Evolutionary conservation across 2,113 vertebrate species (phyloP).

Genomic region (Orycteropus afer): DNA sequence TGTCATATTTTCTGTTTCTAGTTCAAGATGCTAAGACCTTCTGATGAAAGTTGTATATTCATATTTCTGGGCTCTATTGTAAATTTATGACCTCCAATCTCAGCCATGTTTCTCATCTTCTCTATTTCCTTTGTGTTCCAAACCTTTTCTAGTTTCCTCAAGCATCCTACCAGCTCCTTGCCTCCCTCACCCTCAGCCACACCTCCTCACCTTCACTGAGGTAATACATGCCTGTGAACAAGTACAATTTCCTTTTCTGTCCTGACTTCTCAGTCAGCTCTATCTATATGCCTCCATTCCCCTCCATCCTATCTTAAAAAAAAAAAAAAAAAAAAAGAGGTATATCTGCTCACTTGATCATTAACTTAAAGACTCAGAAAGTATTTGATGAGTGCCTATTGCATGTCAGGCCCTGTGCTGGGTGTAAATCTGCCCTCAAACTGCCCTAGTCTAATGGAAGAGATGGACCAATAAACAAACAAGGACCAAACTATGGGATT

Average conservation of each 20-base stretch:
- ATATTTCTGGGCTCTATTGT: conserved; percentile 20
- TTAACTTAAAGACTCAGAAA: neutral
- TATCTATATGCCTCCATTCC: neutral
- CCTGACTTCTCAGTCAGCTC: neutral
- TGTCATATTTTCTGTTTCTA: neutral
- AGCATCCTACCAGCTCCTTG: neutral
- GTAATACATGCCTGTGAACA: neutral
- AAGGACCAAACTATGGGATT: neutral
- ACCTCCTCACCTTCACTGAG: neutral
- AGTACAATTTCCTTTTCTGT: neutral
- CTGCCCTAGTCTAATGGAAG: neutral
- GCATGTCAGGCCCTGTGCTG: neutral
- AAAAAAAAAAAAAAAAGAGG: neutral
- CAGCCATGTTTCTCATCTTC: neutral
- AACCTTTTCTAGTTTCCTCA: conserved; percentile 25
- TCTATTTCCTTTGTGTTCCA: conserved; percentile 29
- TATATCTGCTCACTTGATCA: neutral
- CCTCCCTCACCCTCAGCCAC: neutral
- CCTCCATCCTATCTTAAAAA: neutral
- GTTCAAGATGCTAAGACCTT: neutral
- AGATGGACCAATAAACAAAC: neutral
- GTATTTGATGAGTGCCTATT: neutral
- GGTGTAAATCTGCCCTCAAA: neutral
- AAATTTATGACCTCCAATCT: conserved; percentile 58
- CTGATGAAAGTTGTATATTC: conserved; percentile 56